These are phyloP conservation scores for Stichodactyla mertensii DNA, from an alignment of 64 coral and sea anemone genomes.

Conservation along the genomic window DNA sequence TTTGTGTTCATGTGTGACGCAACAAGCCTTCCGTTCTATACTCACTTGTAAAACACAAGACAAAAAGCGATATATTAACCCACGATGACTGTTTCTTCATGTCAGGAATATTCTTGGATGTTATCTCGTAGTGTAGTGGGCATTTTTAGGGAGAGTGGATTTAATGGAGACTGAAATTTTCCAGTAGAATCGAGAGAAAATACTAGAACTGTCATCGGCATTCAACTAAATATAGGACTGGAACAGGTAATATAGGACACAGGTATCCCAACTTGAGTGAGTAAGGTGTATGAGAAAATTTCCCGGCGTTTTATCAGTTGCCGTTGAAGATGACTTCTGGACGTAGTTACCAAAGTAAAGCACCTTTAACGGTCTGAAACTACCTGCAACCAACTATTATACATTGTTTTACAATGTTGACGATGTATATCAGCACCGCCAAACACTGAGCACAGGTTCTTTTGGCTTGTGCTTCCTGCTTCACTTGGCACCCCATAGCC, in stretches of 20 bases:
- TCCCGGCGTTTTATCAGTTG: neutral
- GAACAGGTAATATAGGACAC: neutral
- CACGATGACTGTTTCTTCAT: neutral
- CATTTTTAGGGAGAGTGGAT: neutral
- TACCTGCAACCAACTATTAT: no score
- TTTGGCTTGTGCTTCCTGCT: no score
- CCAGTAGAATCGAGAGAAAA: neutral
- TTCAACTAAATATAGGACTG: neutral
- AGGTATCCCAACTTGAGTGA: neutral
- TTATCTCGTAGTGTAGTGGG: neutral
- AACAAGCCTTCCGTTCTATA: neutral
- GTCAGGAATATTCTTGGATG: neutral
- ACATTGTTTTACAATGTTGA: no score
- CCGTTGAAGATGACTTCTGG: no score
- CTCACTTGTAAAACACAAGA: conserved; percentile 12
- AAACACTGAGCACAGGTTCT: no score
- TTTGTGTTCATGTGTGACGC: neutral
- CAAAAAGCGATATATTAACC: neutral
- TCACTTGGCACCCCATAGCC: no score
- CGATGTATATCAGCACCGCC: no score
- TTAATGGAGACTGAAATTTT: neutral
- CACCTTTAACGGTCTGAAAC: no score
- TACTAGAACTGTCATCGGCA: neutral
- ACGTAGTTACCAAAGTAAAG: no score
- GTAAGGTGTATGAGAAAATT: neutral